These are phyloP conservation scores for Arctopsyche grandis DNA, from an alignment of 1,140 invertebrate species.

Conservation along the genomic window DNA sequence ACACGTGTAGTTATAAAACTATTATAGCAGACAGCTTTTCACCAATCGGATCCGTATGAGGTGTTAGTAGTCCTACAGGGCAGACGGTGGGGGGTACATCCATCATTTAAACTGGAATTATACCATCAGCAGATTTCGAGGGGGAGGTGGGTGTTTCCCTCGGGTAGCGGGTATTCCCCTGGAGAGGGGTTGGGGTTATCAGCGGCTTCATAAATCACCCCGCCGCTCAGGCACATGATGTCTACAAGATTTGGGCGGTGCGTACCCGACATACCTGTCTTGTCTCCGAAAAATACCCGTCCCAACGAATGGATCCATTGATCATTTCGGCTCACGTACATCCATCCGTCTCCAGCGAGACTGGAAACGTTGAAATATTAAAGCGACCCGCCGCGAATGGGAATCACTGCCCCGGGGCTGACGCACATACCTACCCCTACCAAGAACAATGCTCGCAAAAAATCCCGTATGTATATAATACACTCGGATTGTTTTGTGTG, in stretches of 20 bases:
- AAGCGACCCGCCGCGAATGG: neutral
- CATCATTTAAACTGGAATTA: constrained; percentile 39
- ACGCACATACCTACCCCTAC: no score
- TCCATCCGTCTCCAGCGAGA: neutral
- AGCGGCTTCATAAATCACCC: constrained; percentile 43
- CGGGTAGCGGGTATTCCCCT: neutral
- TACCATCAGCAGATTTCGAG: constrained; percentile 31
- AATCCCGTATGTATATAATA: no score
- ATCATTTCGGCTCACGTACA: constrained; percentile 19
- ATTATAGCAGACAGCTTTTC: no score
- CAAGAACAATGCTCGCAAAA: no score
- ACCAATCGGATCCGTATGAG: no score
- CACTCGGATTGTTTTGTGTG: no score
- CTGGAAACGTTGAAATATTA: constrained; percentile 15
- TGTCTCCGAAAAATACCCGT: constrained; percentile 35
- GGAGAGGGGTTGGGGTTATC: constrained; percentile 31
- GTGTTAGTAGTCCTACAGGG: neutral
- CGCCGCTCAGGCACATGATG: constrained; percentile 41
- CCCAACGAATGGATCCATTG: constrained; percentile 26
- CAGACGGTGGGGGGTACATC: neutral
- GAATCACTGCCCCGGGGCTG: no score
- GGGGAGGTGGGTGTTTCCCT: neutral
- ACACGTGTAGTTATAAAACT: no score
- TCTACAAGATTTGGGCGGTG: constrained; percentile 44
- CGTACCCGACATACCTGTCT: constrained; percentile 40